Evolutionary conservation across 2,113 vertebrate genomes (phyloP).

Genomic region (Catharus fuscescens): DNA sequence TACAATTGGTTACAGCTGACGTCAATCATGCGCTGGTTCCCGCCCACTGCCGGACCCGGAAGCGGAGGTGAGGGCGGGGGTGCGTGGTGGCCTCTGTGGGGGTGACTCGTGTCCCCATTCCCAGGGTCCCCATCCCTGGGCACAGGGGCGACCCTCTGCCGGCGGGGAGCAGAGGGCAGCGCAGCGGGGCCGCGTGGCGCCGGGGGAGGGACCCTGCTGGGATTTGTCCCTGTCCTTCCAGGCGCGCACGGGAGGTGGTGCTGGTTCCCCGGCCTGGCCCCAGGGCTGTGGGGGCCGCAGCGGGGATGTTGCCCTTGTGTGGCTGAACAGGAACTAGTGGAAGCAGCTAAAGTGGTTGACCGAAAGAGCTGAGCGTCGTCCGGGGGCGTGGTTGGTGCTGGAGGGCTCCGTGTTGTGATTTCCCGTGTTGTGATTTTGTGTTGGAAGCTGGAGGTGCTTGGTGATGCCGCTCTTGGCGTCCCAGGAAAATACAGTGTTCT

Average conservation of each 20-base stretch:
- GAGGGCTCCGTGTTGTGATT: not conserved
- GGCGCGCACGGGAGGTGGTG: not conserved
- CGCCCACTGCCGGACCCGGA: not conserved
- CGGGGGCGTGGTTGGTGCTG: not conserved
- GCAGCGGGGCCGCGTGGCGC: not conserved
- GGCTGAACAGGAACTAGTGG: rapidly evolving
- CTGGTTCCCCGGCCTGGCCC: not conserved
- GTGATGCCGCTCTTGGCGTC: rapidly evolving
- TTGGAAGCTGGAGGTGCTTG: not conserved
- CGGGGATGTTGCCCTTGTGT: rapidly evolving
- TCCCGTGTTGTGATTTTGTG: not conserved
- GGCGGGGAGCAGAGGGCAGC: too few species aligned
- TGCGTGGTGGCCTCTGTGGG: rapidly evolving
- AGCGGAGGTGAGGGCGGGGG: not conserved
- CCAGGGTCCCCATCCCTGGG: not conserved
- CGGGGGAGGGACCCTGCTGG: too few species aligned
- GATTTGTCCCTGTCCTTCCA: not conserved
- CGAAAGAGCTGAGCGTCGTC: rapidly evolving
- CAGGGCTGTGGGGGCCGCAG: rapidly evolving
- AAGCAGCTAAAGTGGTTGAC: not conserved
- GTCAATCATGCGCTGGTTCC: rapidly evolving
- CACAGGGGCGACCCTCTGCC: rapidly evolving
- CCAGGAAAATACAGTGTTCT: rapidly evolving
- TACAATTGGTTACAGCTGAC: not conserved
- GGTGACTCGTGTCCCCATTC: rapidly evolving